Percentiles rank a stretch among this genome's conserved stretches.
phyloP scores from a whole-genome alignment of 2,797 vertebrate species.

The Neosilurus mollespiculum region DNA sequence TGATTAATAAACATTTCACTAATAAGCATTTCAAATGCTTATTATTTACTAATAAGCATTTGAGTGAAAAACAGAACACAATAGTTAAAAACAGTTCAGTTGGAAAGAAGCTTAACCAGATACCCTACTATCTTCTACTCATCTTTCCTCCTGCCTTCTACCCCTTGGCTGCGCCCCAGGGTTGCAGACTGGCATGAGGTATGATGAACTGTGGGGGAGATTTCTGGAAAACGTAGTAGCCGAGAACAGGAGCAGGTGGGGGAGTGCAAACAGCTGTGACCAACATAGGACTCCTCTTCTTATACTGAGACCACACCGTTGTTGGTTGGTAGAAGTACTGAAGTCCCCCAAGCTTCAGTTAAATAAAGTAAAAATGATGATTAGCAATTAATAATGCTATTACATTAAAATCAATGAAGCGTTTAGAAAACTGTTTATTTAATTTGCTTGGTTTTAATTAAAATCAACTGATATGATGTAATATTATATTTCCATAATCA shows the following conservation, averaged over 20 bases:
- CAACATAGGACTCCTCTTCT: constrained; percentile 67
- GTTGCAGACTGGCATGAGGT: constrained; percentile 70
- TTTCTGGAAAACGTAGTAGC: constrained; percentile 74
- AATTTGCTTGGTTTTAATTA: neutral
- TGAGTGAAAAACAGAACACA: neutral
- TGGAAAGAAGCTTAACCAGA: neutral
- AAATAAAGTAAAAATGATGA: constrained; percentile 23
- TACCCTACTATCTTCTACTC: neutral
- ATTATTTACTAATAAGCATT: too few relatives aligned
- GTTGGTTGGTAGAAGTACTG: constrained; percentile 74
- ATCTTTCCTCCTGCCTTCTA: neutral
- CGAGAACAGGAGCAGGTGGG: constrained; percentile 64
- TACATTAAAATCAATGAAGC: neutral
- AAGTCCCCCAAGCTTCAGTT: constrained; percentile 60
- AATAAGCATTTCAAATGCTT: too few relatives aligned
- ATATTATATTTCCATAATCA: neutral
- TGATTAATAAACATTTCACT: too few relatives aligned
- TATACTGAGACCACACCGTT: constrained; percentile 71
- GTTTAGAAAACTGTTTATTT: neutral
- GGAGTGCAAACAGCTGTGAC: constrained; percentile 68
- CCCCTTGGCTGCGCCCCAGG: constrained; percentile 67
- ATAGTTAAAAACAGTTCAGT: neutral
- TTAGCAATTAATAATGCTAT: neutral
- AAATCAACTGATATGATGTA: neutral
- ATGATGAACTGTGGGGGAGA: constrained; percentile 73